These are phyloP conservation scores for Xylocopa sonorina DNA, from an alignment of 1,140 invertebrate species.

Conservation along the genomic window DNA sequence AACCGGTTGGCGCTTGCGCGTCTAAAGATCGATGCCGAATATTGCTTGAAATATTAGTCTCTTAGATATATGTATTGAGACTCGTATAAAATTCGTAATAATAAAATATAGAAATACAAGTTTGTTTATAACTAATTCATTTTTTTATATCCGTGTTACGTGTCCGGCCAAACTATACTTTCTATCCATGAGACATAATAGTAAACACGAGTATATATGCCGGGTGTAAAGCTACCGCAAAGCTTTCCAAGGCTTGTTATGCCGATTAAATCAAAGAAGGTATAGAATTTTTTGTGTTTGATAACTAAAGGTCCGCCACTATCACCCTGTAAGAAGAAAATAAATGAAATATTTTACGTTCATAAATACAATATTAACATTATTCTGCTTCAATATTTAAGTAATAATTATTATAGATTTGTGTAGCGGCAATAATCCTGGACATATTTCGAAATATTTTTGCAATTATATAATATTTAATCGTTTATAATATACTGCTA, in stretches of 20 bases:
- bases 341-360: no score
- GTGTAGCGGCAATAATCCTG: no score
- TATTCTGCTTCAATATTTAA: no score
- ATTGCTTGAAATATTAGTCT: conserved; percentile 35
- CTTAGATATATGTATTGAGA: neutral
- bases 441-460: no score
- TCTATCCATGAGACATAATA: conserved; percentile 84
- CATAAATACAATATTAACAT: no score
- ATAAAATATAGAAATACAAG: neutral
- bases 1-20: conserved; percentile 62
- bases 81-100: neutral
- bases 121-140: conserved; percentile 4
- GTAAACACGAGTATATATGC: conserved; percentile 83
- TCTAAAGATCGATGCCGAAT: conserved; percentile 55
- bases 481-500: no score
- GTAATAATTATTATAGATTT: no score
- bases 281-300: conserved; percentile 37
- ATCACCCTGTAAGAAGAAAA: conserved; percentile 77
- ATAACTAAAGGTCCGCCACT: conserved; percentile 81
- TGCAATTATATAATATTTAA: no score
- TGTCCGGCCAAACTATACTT: conserved; percentile 67
- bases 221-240: conserved; percentile 80
- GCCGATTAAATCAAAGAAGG: conserved; percentile 81
- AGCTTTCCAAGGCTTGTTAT: conserved; percentile 81
- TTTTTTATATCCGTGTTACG: neutral